Conservation (phyloP, 2,888 invertebrate species). For the Campaea margaritaria region DNA sequence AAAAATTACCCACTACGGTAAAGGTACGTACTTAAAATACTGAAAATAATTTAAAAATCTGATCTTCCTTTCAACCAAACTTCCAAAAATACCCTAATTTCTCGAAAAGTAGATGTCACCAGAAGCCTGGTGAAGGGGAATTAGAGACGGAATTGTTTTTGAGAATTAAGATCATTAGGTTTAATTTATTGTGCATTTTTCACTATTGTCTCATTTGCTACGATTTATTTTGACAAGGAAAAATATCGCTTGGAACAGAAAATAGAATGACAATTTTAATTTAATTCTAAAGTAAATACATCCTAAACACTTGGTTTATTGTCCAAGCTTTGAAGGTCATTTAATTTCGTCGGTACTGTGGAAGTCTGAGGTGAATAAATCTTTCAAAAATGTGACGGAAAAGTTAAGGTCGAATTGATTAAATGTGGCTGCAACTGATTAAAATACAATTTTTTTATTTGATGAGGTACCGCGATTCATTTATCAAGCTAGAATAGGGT, state of each 20-base stretch:
- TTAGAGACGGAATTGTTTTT: conserved; percentile 27
- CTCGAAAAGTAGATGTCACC: conserved; percentile 32
- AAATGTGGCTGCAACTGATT: too few species aligned
- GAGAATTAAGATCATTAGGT: conserved; percentile 14
- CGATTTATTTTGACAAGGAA: neutral
- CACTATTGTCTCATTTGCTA: conserved; percentile 11
- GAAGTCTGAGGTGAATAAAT: neutral
- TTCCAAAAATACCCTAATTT: conserved; percentile 27
- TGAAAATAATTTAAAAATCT: conserved; percentile 5
- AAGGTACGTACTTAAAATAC: conserved; percentile 1
- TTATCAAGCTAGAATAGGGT: too few species aligned
- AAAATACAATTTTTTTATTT: too few species aligned
- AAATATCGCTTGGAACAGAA: neutral
- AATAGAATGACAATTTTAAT: neutral
- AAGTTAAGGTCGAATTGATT: too few species aligned
- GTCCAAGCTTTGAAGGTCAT: too few species aligned
- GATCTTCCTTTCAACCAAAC: conserved; percentile 4
- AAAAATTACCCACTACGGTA: too few species aligned
- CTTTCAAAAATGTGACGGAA: too few species aligned
- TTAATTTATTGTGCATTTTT: conserved; percentile 1
- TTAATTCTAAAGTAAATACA: too few species aligned
- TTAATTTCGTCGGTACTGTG: too few species aligned
- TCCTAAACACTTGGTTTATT: too few species aligned
- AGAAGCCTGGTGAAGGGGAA: conserved; percentile 12
- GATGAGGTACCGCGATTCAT: too few species aligned